Percentiles rank a stretch among this genome's conserved stretches.
These are phyloP conservation scores for Mamestra brassicae DNA, from an alignment of 2,888 invertebrate genomes.

Conservation along the genomic window DNA sequence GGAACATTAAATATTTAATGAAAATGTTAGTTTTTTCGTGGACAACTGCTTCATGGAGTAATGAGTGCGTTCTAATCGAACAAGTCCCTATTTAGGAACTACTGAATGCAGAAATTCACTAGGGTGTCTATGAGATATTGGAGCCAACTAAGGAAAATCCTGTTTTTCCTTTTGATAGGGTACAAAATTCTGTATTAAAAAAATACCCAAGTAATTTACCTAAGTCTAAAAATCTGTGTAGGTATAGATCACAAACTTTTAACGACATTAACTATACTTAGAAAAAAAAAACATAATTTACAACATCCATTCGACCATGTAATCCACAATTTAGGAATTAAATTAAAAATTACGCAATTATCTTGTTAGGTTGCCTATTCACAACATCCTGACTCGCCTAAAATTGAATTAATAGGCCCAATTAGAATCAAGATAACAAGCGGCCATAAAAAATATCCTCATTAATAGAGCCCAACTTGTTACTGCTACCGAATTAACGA, in stretches of 20 bases:
- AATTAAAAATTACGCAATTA: conserved; percentile 51
- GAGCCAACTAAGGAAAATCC: background rate
- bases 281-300: conserved; percentile 11
- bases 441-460: conserved; percentile 81
- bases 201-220: too few species aligned
- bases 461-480: conserved; percentile 86
- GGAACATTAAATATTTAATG: background rate
- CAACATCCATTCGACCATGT: conserved; percentile 1
- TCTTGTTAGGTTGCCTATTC: conserved; percentile 59
- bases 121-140: background rate
- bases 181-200: too few species aligned
- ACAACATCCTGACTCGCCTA: conserved; percentile 62
- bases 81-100: too few species aligned
- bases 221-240: background rate
- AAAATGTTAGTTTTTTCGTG: background rate
- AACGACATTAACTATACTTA: background rate
- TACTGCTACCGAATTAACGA: conserved; percentile 88
- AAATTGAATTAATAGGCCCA: conserved; percentile 73
- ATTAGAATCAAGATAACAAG: conserved; percentile 80
- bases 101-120: background rate
- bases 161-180: too few species aligned
- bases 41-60: background rate
- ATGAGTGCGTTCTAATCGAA: too few species aligned
- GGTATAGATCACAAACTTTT: too few species aligned
- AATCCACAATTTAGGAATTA: conserved; percentile 22